Base-by-base conservation (phyloP, 1,140 invertebrate species). In the Cataglyphis hispanica region DNA sequence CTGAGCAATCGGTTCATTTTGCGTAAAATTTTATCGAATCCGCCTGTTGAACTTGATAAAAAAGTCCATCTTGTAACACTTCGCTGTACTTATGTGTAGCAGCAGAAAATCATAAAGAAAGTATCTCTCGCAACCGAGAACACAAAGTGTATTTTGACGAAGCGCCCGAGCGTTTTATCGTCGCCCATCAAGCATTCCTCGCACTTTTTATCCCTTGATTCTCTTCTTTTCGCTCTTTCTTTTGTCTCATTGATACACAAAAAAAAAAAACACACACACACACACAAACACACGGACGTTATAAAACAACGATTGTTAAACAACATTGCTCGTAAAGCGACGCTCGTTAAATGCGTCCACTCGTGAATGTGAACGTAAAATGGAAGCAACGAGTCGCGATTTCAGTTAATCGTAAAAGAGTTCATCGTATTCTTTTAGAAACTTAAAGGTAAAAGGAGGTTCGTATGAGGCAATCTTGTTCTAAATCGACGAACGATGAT, bases 321-420 rank as follows among this genome's bases (percentile, higher is more conserved):
- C 53, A 83, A 61, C 60, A n/a, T 61, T 11, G 67, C 78, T 83
- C 78, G 67, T 83, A 74, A 83, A 83, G 37, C 37, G 25, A 83
- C 40, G 13, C 40, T 83, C 78, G 78, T 83, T 83, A 81, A 72
- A 27, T 34, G 50, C 37, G 56, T 27, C 13, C 34, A 40, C 25
- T 74, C 67, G 78, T 83, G 60, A 81, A 72, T 34, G 67, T 19
- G n/a, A 34, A 34, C 43, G 50, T 56, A 74, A 74, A 74, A 83
- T 60, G 37, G 13, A n/a, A 81, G 25, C 8, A 74, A 60, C 67
- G 60, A 74, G 74, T 83, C 27, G 40, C 56, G 16, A 72, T 74
- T 74, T 83, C 40, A 83, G 67, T 83, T 83, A 72, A n/a, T n/a
- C 37, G 67, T 72, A 83, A 74, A 83, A 74, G 27, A 56, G 16